These are phyloP conservation scores for Cynocephalus volans DNA, from an alignment of 2,113 vertebrate species.

Conservation along the genomic window DNA sequence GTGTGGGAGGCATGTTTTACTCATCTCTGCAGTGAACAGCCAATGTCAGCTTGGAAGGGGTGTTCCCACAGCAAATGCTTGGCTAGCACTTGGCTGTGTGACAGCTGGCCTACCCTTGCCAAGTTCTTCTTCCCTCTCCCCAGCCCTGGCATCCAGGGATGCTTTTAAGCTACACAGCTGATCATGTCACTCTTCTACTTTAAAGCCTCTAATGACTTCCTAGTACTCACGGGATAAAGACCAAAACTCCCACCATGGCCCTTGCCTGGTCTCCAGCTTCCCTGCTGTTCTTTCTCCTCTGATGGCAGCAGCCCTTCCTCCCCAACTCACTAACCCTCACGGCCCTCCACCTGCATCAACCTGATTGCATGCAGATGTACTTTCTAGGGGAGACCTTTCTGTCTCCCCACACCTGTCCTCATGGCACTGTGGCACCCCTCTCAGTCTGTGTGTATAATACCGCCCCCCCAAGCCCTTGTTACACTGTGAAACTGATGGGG, in stretches of 20 bases:
- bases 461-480: background rate
- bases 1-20: background rate
- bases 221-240: background rate
- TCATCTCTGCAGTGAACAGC: background rate
- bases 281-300: background rate
- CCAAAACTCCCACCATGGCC: background rate
- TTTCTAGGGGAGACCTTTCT: background rate
- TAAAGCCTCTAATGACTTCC: background rate
- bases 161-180: background rate
- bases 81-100: background rate
- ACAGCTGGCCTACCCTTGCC: background rate
- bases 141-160: background rate
- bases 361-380: background rate
- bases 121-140: background rate
- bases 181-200: background rate
- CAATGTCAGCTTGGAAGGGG: background rate
- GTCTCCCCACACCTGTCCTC: background rate
- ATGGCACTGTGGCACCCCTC: too few relatives aligned
- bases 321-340: too few relatives aligned
- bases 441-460: background rate
- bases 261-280: background rate
- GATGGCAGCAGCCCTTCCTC: background rate
- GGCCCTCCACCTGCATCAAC: rapidly evolving
- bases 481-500: background rate
- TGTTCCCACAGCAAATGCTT: background rate